These are phyloP conservation scores for Heliconius hortense DNA, from an alignment of 2,888 invertebrate genomes.

Conservation along the genomic window DNA sequence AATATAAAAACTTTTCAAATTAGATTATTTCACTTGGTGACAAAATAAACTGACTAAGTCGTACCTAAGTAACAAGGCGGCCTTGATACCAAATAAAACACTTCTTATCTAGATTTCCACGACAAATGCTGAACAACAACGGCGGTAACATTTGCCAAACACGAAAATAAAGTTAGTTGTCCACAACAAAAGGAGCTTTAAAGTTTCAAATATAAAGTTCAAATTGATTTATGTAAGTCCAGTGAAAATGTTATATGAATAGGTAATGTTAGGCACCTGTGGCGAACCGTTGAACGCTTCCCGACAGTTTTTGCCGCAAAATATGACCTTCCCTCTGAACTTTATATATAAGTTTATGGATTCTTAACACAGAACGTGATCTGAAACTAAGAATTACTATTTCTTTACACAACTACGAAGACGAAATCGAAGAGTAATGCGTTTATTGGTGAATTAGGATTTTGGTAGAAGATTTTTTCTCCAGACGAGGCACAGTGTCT, in stretches of 20 bases:
- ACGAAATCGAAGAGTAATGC: neutral
- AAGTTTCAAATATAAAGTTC: conserved; percentile 26
- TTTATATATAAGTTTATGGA: conserved; percentile 41
- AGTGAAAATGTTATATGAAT: conserved; percentile 19
- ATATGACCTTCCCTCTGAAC: conserved; percentile 22
- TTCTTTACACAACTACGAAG: neutral
- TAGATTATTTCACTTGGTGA: conserved; percentile 7
- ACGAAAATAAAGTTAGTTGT: conserved; percentile 25
- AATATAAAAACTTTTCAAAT: neutral
- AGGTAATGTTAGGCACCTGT: conserved; percentile 26
- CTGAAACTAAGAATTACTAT: conserved; percentile 32
- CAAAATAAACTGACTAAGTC: conserved; percentile 9
- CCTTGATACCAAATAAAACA: conserved; percentile 33
- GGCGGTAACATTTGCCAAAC: conserved; percentile 39
- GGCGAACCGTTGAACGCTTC: conserved; percentile 40
- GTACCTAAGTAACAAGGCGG: conserved; percentile 26
- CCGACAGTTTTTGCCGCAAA: conserved; percentile 40
- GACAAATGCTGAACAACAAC: conserved; percentile 33
- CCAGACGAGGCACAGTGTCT: too few species aligned
- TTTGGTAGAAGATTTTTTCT: neutral
- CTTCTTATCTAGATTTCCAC: conserved; percentile 38
- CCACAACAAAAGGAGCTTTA: conserved; percentile 13
- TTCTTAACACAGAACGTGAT: conserved; percentile 39
- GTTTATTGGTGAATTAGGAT: neutral
- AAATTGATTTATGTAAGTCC: conserved; percentile 6